Conservation (phyloP, 23 tunicate species). For the Halocynthia aurantium region DNA sequence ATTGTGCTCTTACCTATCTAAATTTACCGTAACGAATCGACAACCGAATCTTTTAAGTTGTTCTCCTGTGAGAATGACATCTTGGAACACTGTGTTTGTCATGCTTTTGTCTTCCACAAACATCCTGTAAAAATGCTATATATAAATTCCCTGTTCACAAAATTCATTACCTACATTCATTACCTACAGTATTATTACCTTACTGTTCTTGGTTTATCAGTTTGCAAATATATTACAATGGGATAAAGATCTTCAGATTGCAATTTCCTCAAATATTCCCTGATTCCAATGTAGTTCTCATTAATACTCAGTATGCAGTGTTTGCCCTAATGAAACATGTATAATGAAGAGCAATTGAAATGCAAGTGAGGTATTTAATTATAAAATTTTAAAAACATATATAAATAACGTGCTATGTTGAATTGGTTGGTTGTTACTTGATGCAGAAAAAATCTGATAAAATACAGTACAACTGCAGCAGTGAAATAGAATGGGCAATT, state of each 20-base stretch:
- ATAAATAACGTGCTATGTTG: no score
- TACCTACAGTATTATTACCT: background rate
- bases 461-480: no score
- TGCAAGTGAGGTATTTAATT: no score
- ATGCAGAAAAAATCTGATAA: no score
- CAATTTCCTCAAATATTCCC: slow-evolving; percentile 12
- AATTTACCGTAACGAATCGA: slow-evolving; percentile 1
- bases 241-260: slow-evolving; percentile 13
- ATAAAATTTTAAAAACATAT: no score
- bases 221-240: slow-evolving; percentile 13
- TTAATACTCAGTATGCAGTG: slow-evolving; percentile 20
- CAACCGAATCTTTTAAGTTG: slow-evolving; percentile 10
- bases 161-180: background rate
- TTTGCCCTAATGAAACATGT: background rate
- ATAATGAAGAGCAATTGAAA: no score
- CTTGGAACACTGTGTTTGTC: slow-evolving; percentile 3
- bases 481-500: no score
- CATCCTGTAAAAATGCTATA: slow-evolving; percentile 2
- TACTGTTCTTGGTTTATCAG: slow-evolving; percentile 5
- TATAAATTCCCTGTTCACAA: background rate
- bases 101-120: slow-evolving; percentile 6
- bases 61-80: slow-evolving; percentile 4
- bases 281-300: slow-evolving; percentile 16
- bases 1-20: slow-evolving; percentile 11
- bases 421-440: no score